Evolutionary conservation across 37 sponge, comb jelly and placozoan species (phyloP), one percentile per base, ranked within the genome.

Genomic region (Haliclona indistincta): DNA sequence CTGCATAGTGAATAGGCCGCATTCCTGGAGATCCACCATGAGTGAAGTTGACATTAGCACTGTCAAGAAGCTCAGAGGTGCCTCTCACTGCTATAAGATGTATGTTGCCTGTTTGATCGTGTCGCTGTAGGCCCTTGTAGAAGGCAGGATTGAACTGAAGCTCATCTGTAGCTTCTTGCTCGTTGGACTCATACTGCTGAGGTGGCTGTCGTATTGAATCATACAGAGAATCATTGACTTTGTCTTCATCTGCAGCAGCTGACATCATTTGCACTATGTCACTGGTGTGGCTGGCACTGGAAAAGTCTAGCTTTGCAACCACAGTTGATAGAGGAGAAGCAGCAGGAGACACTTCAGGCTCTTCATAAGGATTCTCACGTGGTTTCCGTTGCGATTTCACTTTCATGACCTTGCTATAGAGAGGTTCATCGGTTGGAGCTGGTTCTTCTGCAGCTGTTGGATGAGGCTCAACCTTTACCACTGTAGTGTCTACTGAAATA

Each of bases 1-100:
- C 83, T 13, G 78, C 83, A 63, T 88, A 82, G 43, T 88, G 88
- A 15, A 82, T 65, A 17, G 81, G 62, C 19, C 37, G 76, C 86
- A 86, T 86, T 10, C 79, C 75, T 8, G 68, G 19, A 0, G 86
- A 79, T 2, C 75, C 66, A 1, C 82, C 75, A 26, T 17, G 55
- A 41, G 82, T 74, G 49, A 82, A 82, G 36, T 35, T 56, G 35
- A 60, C 43, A 0, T 58, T 26, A 0, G 43, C 0, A 32, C 61
- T 58, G 38, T 64, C 55, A 0, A 67, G 67, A 23, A 67, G 67
- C 8, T 53, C 54, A 3, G n/a, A 38, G 38, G 43, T 54, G 3
- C 83, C 83, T 54, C 61, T 82, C 42, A 82, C 38, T 0, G 83
- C 73, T 43, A 82, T 53, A 22, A 82, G 68, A 20, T 82, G 83